Conservation (phyloP, 2,113 vertebrate species). For the Semicossyphus pulcher region DNA sequence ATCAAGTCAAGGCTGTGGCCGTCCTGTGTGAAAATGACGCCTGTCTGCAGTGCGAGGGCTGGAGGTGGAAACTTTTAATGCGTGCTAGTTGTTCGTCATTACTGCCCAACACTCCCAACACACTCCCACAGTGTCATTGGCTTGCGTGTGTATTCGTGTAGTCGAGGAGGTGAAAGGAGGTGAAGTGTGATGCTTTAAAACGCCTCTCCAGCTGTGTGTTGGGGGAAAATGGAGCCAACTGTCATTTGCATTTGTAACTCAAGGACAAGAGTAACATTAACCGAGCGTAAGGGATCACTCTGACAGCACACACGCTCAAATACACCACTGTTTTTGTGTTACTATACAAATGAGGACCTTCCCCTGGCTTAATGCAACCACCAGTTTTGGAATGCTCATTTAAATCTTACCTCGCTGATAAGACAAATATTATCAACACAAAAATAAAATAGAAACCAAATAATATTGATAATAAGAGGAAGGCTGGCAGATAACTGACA, state of each 20-base stretch:
- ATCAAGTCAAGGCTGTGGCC: constrained; percentile 67
- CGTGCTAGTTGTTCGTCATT: constrained; percentile 22
- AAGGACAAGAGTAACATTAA: constrained; percentile 70
- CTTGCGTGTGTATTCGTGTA: constrained; percentile 24
- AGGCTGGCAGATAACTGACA: too few species aligned
- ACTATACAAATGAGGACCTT: not conserved
- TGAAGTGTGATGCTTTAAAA: constrained; percentile 64
- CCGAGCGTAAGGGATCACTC: constrained; percentile 47
- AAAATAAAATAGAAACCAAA: not conserved
- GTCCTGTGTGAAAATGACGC: constrained; percentile 37
- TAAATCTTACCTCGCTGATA: not conserved
- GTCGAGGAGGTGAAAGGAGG: constrained; percentile 43
- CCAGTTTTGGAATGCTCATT: accelerated
- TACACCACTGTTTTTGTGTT: not conserved
- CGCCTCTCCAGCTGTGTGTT: constrained; percentile 61
- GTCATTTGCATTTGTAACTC: constrained; percentile 66
- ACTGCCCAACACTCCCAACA: constrained; percentile 17
- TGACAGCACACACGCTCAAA: constrained; percentile 8
- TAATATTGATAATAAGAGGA: too few species aligned
- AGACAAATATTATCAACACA: not conserved
- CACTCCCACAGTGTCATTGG: constrained; percentile 21
- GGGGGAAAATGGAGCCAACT: constrained; percentile 54
- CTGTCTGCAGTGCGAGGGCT: constrained; percentile 15
- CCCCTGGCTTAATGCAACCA: not conserved
- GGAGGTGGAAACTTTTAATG: constrained; percentile 60